Evolutionary conservation across 2,113 vertebrate species (phyloP).

Genomic region (Gallinago media): DNA sequence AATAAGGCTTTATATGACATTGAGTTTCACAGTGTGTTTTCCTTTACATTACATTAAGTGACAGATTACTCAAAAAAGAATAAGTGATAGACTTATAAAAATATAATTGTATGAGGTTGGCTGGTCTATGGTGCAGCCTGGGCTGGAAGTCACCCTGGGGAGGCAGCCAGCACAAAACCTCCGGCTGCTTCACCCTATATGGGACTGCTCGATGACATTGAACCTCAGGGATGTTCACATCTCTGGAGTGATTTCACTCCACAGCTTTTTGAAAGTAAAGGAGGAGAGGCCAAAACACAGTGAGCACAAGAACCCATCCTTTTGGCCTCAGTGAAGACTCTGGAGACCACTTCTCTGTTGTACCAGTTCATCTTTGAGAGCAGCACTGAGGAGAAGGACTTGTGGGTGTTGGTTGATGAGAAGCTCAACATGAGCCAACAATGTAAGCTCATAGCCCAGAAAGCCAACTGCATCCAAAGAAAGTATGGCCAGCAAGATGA

Average conservation of each 20-base stretch:
- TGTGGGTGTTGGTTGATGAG: not conserved
- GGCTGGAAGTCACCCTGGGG: not conserved
- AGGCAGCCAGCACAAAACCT: not conserved
- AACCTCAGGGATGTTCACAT: not conserved
- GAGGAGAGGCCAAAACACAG: not conserved
- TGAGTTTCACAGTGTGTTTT: not conserved
- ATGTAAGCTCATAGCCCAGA: not conserved
- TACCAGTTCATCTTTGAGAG: not conserved
- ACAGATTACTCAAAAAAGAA: not conserved
- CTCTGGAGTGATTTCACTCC: not conserved
- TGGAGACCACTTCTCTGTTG: not conserved
- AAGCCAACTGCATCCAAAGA: not conserved
- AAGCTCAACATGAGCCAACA: not conserved
- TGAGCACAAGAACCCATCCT: not conserved
- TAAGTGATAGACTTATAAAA: not conserved
- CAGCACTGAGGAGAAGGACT: not conserved
- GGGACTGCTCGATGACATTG: not conserved
- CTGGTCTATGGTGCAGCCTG: not conserved
- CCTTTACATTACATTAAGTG: constrained; percentile 26
- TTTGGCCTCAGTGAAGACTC: not conserved
- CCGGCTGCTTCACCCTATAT: not conserved
- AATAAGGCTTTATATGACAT: constrained; percentile 14
- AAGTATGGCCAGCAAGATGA: not conserved
- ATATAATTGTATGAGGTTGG: not conserved
- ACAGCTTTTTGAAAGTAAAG: not conserved